Conservation (phyloP, 2,797 vertebrate genomes). For the Tragopan temminckii region DNA sequence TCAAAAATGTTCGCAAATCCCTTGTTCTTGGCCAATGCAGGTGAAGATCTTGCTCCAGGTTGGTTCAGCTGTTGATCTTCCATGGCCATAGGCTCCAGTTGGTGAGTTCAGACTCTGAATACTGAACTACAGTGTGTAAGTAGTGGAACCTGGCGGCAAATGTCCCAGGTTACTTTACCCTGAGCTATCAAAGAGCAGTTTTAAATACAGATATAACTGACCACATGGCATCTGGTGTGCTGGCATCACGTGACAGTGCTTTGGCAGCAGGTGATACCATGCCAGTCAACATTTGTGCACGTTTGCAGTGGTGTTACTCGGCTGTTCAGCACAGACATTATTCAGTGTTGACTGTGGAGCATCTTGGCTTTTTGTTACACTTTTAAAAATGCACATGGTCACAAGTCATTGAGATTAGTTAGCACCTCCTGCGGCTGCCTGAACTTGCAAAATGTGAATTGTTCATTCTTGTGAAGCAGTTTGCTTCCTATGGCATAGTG, state of each 20-base stretch:
- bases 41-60: background rate
- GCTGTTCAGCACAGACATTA: background rate
- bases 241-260: accelerated
- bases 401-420: background rate
- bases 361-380: background rate
- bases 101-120: background rate
- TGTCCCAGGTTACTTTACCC: background rate
- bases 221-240: background rate
- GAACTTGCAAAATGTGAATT: background rate
- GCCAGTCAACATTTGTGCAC: accelerated
- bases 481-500: accelerated
- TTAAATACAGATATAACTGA: background rate
- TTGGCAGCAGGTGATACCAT: background rate
- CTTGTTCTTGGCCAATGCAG: background rate
- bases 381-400: background rate
- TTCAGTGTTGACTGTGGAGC: background rate
- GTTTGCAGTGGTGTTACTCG: background rate
- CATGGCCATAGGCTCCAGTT: background rate
- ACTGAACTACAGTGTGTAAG: background rate
- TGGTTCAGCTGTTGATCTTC: background rate
- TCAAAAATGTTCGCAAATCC: background rate
- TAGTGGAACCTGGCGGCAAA: background rate
- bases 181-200: background rate
- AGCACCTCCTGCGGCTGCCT: background rate
- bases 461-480: background rate